Conservation (phyloP, 2,797 vertebrate genomes). For the Zenarchopterus dispar region DNA sequence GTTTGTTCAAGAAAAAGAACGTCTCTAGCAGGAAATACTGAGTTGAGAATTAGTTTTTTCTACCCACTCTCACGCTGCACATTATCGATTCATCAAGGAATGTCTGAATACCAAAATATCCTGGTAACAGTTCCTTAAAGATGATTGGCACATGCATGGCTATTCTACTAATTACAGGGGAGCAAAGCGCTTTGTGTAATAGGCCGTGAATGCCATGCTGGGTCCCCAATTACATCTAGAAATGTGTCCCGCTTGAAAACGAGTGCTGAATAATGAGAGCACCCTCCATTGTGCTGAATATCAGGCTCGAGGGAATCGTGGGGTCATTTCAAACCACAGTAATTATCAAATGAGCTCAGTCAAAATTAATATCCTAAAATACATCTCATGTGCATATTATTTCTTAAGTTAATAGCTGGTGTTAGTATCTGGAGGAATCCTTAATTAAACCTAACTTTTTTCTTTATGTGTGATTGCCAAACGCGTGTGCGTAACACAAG, state of each 20-base stretch:
- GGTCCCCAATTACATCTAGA: slow-evolving; percentile 75
- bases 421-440: slow-evolving; percentile 31
- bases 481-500: slow-evolving; percentile 40
- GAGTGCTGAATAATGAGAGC: slow-evolving; percentile 77
- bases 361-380: slow-evolving; percentile 64
- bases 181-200: slow-evolving; percentile 68
- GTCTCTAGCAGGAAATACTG: slow-evolving; percentile 27
- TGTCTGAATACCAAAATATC: slow-evolving; percentile 27
- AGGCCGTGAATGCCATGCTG: slow-evolving; percentile 60
- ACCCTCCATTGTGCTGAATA: slow-evolving; percentile 68
- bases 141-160: slow-evolving; percentile 39
- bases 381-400: slow-evolving; percentile 44
- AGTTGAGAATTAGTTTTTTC: too few relatives aligned
- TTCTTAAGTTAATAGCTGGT: slow-evolving; percentile 29
- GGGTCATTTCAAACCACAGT: slow-evolving; percentile 70
- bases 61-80: slow-evolving; percentile 6
- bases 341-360: slow-evolving; percentile 71
- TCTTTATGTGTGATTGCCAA: slow-evolving; percentile 9
- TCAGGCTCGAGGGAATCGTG: slow-evolving; percentile 63
- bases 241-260: slow-evolving; percentile 64
- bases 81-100: slow-evolving; percentile 37
- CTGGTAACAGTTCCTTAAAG: slow-evolving; percentile 14
- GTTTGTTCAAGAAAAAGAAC: slow-evolving; percentile 49
- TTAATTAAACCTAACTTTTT: neutral
- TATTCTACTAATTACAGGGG: slow-evolving; percentile 61